Percentiles rank a stretch among this genome's conserved stretches.
phyloP scores from a whole-genome alignment of 2,797 vertebrate species.

The Streptopelia turtur region DNA sequence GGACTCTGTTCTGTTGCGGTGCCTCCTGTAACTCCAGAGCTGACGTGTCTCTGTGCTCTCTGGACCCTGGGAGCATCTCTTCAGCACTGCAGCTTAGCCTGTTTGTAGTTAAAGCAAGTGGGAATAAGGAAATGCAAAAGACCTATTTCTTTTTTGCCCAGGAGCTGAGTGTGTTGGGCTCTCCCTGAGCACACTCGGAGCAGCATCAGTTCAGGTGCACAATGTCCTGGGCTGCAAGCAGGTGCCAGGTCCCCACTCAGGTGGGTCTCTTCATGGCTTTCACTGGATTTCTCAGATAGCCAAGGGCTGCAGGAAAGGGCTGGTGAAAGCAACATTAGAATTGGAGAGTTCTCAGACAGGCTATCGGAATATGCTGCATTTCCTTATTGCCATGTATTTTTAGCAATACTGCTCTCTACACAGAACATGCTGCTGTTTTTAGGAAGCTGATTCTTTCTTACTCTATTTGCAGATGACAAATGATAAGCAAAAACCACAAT shows the following conservation, averaged over 20 bases:
- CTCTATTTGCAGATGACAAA: not conserved
- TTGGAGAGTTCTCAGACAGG: not conserved
- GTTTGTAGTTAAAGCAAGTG: not conserved
- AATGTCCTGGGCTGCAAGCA: accelerated
- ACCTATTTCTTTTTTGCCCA: not conserved
- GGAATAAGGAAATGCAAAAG: not conserved
- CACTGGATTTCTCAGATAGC: not conserved
- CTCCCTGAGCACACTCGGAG: not conserved
- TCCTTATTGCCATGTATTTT: not conserved
- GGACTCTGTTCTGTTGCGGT: not conserved
- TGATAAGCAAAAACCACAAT: not conserved
- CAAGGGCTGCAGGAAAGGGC: not conserved
- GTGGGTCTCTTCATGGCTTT: not conserved
- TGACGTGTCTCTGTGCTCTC: not conserved
- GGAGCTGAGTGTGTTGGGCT: not conserved
- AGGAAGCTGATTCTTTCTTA: slow-evolving; percentile 11
- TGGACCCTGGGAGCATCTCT: not conserved
- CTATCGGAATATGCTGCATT: not conserved
- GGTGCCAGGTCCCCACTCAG: not conserved
- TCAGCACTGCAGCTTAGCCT: not conserved
- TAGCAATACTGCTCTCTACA: not conserved
- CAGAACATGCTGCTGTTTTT: not conserved
- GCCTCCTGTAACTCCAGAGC: not conserved
- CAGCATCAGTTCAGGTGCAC: not conserved
- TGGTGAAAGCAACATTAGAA: not conserved